Evolutionary conservation across 2,113 vertebrate genomes (phyloP).

Genomic region (Nyctereutes procyonoides): DNA sequence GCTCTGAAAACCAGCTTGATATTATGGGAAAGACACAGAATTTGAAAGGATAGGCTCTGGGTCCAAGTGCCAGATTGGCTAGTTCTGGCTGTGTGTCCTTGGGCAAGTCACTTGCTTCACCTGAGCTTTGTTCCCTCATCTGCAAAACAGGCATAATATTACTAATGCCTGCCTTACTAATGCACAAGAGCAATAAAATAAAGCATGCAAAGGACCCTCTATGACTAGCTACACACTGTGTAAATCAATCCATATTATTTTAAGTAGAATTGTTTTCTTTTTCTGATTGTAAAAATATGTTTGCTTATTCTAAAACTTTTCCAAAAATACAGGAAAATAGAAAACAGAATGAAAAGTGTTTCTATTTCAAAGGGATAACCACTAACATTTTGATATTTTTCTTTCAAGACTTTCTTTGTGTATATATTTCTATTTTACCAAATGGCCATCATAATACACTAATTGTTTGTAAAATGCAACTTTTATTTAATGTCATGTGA

Average conservation of each 20-base stretch:
- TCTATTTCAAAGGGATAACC: slow-evolving; percentile 9
- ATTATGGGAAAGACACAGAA: neutral
- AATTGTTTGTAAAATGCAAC: slow-evolving; percentile 32
- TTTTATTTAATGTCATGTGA: slow-evolving; percentile 60
- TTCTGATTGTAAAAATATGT: neutral
- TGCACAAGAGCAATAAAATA: neutral
- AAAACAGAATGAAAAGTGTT: neutral
- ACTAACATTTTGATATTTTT: neutral
- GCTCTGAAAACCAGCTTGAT: neutral
- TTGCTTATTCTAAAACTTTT: neutral
- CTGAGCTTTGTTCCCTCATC: neutral
- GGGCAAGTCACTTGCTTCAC: neutral
- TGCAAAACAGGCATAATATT: neutral
- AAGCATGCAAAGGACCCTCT: neutral
- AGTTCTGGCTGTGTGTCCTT: neutral
- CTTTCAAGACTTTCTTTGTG: neutral
- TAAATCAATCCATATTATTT: neutral
- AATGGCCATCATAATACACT: neutral
- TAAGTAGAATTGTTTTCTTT: slow-evolving; percentile 16
- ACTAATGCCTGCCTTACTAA: neutral
- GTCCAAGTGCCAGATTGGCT: neutral
- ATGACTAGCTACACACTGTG: neutral
- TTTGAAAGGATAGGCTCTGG: neutral
- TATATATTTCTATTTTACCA: neutral
- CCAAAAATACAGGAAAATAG: neutral